These are phyloP conservation scores for Drosophila sucinea DNA, from an alignment of 1,140 invertebrate species.

Conservation along the genomic window DNA sequence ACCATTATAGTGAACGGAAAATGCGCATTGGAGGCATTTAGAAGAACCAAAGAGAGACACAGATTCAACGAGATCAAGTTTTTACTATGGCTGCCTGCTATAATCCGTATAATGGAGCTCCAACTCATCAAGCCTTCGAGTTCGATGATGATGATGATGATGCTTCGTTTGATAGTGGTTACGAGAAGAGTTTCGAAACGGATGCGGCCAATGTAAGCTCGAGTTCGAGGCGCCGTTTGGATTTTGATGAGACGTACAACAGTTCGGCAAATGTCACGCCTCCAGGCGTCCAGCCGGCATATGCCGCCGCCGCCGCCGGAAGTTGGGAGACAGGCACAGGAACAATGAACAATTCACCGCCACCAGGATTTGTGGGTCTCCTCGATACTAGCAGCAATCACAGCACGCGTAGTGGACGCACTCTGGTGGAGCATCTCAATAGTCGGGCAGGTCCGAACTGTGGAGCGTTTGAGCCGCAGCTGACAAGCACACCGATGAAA, in stretches of 20 bases:
- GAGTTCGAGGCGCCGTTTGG: slow-evolving; percentile 62
- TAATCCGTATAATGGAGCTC: slow-evolving; percentile 64
- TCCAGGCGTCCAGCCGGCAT: slow-evolving; percentile 8
- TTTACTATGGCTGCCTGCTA: slow-evolving; percentile 79
- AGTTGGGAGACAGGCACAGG: slow-evolving; percentile 48
- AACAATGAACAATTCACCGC: slow-evolving; percentile 53
- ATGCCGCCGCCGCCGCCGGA: slow-evolving; percentile 35
- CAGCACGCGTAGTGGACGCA: slow-evolving; percentile 69
- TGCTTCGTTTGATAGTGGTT: slow-evolving; percentile 88
- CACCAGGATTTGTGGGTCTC: slow-evolving; percentile 61
- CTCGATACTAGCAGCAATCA: slow-evolving; percentile 79
- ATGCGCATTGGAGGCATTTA: slow-evolving; percentile 36
- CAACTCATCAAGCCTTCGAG: slow-evolving; percentile 82
- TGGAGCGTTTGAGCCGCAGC: slow-evolving; percentile 54
- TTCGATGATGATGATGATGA: slow-evolving; percentile 87
- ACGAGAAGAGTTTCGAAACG: slow-evolving; percentile 86
- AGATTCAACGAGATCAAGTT: slow-evolving; percentile 5
- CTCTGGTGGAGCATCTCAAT: slow-evolving; percentile 75
- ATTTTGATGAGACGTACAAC: slow-evolving; percentile 61
- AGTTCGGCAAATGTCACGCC: slow-evolving; percentile 14
- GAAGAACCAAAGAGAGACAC: slow-evolving; percentile 16
- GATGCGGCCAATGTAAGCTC: slow-evolving; percentile 58
- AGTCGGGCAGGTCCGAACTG: slow-evolving; percentile 47
- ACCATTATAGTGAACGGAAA: slow-evolving; percentile 18
- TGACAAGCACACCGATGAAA: slow-evolving; percentile 79